A percentile compares a stretch with the other conserved stretches of the same genome.
Conservation (phyloP, 2,113 vertebrate genomes). For the Chrysochloris asiatica region DNA sequence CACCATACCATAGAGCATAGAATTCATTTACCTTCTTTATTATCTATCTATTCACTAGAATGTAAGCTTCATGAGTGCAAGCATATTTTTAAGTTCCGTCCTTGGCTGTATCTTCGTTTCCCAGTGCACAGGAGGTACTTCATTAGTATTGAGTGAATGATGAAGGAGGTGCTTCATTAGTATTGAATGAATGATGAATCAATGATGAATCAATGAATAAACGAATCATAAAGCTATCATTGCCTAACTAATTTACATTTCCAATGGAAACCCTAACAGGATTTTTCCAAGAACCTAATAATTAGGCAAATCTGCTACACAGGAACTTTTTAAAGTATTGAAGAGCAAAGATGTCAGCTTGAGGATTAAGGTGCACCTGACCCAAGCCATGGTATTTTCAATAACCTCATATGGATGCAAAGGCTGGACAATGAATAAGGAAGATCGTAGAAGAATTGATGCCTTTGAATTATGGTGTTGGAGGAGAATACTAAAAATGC, state of each 20-base stretch:
- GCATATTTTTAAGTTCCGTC: background rate
- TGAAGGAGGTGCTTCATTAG: background rate
- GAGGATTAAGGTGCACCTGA: too few species aligned
- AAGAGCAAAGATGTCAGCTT: too few species aligned
- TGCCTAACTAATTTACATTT: slow-evolving; percentile 29
- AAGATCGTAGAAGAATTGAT: too few species aligned
- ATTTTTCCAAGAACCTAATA: background rate
- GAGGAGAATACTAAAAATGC: too few species aligned
- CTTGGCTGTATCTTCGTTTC: background rate
- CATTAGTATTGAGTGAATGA: background rate
- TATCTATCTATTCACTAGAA: background rate
- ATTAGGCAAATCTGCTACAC: too few species aligned
- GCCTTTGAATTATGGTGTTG: too few species aligned
- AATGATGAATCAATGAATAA: too few species aligned
- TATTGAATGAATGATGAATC: too few species aligned
- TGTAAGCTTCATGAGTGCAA: background rate
- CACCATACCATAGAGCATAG: background rate
- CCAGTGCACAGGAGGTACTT: background rate
- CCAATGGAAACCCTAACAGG: background rate
- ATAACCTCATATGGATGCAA: too few species aligned
- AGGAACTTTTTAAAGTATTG: too few species aligned
- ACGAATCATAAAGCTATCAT: background rate
- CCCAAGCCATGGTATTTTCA: too few species aligned
- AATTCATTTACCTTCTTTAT: slow-evolving; percentile 5
- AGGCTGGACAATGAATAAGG: too few species aligned